A percentile compares a stretch with the other conserved stretches of the same genome.
Conservation (phyloP, 1,140 invertebrate species). For the Holotrichia oblita region DNA sequence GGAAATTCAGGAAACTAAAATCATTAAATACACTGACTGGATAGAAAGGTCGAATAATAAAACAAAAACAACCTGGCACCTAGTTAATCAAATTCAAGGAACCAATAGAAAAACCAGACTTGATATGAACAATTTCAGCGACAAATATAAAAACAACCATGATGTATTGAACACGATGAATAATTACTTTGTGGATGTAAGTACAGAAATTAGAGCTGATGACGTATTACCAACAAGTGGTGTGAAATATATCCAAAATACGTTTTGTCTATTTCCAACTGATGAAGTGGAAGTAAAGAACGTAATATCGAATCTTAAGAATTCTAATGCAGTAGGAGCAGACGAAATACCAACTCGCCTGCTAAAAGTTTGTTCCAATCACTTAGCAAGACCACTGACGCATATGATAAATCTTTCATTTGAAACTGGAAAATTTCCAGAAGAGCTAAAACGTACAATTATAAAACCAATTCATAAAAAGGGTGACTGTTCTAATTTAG, state of each 20-base stretch:
- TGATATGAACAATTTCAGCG: background rate
- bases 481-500: slow-evolving; percentile 44
- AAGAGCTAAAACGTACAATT: slow-evolving; percentile 39
- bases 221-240: background rate
- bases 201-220: too few relatives aligned
- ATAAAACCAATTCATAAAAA: slow-evolving; percentile 47
- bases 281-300: background rate
- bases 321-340: slow-evolving; percentile 46
- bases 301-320: background rate
- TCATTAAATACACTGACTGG: background rate
- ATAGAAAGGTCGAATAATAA: slow-evolving; percentile 28
- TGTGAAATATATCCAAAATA: background rate
- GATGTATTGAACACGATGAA: slow-evolving; percentile 3
- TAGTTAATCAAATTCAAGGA: slow-evolving; percentile 12
- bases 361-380: slow-evolving; percentile 44
- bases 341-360: slow-evolving; percentile 45
- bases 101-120: background rate
- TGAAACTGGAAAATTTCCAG: slow-evolving; percentile 36
- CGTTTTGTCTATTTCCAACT: background rate
- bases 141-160: background rate
- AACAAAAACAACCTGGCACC: slow-evolving; percentile 16
- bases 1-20: slow-evolving; percentile 26
- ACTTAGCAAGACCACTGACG: slow-evolving; percentile 42
- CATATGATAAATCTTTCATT: slow-evolving; percentile 37
- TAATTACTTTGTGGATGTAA: slow-evolving; percentile 23